Percentiles rank a stretch among this genome's conserved stretches.
phyloP scores from a whole-genome alignment of 2,888 invertebrate species.

The Oxystoma pomonae region DNA sequence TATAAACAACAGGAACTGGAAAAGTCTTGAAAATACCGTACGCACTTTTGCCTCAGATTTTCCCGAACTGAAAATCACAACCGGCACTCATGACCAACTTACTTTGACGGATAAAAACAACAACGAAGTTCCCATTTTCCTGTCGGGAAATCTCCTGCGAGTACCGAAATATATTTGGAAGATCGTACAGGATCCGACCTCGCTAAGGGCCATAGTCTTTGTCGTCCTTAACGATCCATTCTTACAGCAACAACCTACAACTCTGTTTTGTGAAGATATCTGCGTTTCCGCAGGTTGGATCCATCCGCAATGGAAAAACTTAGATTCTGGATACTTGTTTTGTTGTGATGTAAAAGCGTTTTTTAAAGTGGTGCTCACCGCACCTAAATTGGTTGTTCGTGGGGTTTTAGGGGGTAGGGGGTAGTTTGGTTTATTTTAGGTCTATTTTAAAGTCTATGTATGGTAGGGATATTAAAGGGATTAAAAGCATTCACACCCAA shows the following conservation, averaged over 20 bases:
- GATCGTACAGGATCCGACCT: constrained; percentile 44
- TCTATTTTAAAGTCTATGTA: too few species aligned
- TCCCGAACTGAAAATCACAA: constrained; percentile 43
- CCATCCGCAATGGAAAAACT: constrained; percentile 31
- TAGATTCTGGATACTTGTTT: constrained; percentile 42
- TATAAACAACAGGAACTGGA: constrained; percentile 53
- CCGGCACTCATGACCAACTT: constrained; percentile 47
- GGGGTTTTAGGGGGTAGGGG: too few species aligned
- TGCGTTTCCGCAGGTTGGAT: constrained; percentile 43
- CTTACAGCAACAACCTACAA: constrained; percentile 22
- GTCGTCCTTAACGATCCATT: constrained; percentile 53
- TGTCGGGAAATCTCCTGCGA: constrained; percentile 41
- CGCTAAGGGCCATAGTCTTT: constrained; percentile 48
- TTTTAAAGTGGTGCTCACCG: constrained; percentile 18
- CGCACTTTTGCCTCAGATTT: constrained; percentile 43
- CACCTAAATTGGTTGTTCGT: too few species aligned
- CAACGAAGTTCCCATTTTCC: constrained; percentile 39
- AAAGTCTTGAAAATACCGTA: constrained; percentile 46
- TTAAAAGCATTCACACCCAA: too few species aligned
- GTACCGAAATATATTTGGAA: constrained; percentile 51
- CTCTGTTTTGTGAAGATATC: constrained; percentile 40
- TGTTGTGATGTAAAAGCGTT: constrained; percentile 46
- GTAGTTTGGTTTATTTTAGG: too few species aligned
- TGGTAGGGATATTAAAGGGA: too few species aligned
- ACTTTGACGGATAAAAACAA: constrained; percentile 42